Base-by-base conservation (phyloP, 2,113 vertebrate genomes). In the Nothobranchius kuhntae region DNA sequence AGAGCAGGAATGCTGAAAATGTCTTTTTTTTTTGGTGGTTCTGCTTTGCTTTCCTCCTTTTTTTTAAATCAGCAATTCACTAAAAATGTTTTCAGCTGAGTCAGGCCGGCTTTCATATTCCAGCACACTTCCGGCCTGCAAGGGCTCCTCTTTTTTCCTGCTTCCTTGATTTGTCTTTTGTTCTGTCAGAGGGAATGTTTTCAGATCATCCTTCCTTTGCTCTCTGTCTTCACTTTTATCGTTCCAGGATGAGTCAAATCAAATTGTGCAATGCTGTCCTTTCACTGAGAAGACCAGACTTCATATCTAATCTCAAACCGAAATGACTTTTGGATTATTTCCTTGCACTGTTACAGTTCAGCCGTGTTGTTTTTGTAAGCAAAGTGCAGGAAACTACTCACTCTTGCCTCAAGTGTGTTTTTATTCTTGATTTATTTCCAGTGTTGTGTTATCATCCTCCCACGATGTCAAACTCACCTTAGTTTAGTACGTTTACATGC, bases 181-280 rank as follows among this genome's bases (percentile, higher is more conserved):
- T 55, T 68, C 53, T 69, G 30, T 51, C 35, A 60, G 17, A 65
- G 42, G 71, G 55, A 69, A 50, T 73, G 1, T 38, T 45, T 80
- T 70, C 63, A 1, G n/a, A 9, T 4, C 42, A 53, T 66, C 42
- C 50, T 60, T 52, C 60, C 15, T 15, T n/a, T 69, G 54, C 30
- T 46, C 56, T 80, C 42, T 61, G 14, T 38, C 17, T 44, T 51
- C 24, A 63, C 38, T 58, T 2, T 50, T n/a, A 44, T 59, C 38
- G 53, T 38, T 58, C 30, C 30, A 30, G 30, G 30, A 30, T 35
- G 17, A 58, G 45, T 57, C 17, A 13, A 2, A 51, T 21, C n/a
- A 51, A 13, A 51, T 21, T 17, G 47, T 56, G 30, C 35, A 56
- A 10, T 40, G 54, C 35, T 40, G 17, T n/a, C 4, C 36, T 42